Conservation (phyloP, 2,113 vertebrate species). For the Halcyon senegalensis region DNA sequence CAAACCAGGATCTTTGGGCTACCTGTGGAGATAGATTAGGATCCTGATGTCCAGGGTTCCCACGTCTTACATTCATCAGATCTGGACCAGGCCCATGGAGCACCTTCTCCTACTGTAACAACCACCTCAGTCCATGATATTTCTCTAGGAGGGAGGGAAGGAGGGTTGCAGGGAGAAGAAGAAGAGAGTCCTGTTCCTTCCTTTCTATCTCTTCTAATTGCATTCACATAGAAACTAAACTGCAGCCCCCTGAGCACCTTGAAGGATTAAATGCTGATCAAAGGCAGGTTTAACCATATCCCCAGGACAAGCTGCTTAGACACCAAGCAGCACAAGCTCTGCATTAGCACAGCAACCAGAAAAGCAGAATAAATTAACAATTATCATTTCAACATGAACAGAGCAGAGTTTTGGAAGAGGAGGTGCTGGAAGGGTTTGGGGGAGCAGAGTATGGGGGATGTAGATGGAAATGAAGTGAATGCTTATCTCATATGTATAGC, state of each 20-base stretch:
- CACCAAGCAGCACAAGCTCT: slow-evolving; percentile 65
- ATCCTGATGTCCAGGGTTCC: neutral
- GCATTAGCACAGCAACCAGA: slow-evolving; percentile 60
- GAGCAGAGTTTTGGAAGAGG: slow-evolving; percentile 19
- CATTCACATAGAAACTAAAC: slow-evolving; percentile 70
- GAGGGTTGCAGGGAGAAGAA: neutral
- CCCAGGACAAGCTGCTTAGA: slow-evolving; percentile 79
- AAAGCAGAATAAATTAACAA: slow-evolving; percentile 76
- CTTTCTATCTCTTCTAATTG: slow-evolving; percentile 65
- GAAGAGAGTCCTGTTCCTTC: neutral
- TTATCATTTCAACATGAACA: slow-evolving; percentile 55
- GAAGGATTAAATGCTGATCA: slow-evolving; percentile 85
- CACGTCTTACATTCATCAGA: neutral
- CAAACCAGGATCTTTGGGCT: neutral
- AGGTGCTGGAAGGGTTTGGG: neutral
- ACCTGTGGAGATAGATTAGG: neutral
- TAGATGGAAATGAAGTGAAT: neutral
- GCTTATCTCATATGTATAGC: slow-evolving; percentile 3
- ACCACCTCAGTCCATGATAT: neutral
- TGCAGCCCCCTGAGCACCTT: slow-evolving; percentile 70
- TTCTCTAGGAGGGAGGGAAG: neutral
- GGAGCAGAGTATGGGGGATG: neutral
- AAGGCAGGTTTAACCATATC: slow-evolving; percentile 84
- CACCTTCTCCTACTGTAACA: neutral
- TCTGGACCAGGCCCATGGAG: neutral